These are phyloP conservation scores for Pyxicephalus adspersus DNA, from an alignment of 2,113 vertebrate species.

Conservation along the genomic window DNA sequence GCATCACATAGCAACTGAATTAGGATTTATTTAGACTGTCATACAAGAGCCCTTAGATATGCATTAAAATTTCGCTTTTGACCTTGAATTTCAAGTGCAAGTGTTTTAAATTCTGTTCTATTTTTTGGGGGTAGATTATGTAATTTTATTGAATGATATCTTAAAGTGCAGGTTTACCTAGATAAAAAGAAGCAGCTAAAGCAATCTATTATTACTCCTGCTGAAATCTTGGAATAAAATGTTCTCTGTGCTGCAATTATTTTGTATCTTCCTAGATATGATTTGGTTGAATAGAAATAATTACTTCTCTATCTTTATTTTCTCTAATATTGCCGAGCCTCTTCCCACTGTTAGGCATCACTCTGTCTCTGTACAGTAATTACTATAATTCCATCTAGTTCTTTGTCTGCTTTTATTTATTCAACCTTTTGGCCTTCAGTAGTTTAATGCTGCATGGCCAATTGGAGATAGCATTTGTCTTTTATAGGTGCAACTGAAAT, in stretches of 20 bases:
- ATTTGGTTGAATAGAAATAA: slow-evolving; percentile 24
- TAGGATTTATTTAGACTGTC: too few relatives aligned
- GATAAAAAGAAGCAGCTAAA: neutral
- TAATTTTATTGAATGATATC: too few relatives aligned
- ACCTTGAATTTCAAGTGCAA: too few relatives aligned
- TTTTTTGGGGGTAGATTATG: too few relatives aligned
- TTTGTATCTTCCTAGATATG: slow-evolving; percentile 14
- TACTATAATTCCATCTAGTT: neutral
- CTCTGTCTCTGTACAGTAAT: slow-evolving; percentile 11
- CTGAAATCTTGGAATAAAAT: slow-evolving; percentile 35
- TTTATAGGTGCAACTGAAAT: neutral
- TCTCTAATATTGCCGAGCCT: slow-evolving; percentile 1
- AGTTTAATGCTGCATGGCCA: neutral
- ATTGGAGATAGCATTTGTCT: neutral
- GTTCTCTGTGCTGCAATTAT: slow-evolving; percentile 35
- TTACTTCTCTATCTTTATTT: slow-evolving; percentile 39
- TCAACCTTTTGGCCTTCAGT: slow-evolving; percentile 4
- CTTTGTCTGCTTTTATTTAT: slow-evolving; percentile 32
- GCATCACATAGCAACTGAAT: too few relatives aligned
- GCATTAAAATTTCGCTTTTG: too few relatives aligned
- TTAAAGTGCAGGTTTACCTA: neutral
- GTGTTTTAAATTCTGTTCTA: too few relatives aligned
- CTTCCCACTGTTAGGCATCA: slow-evolving; percentile 7
- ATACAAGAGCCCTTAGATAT: too few relatives aligned
- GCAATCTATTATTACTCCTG: neutral